phyloP scores from a whole-genome alignment of 2,888 invertebrate species.

The Antheraea yamamai region DNA sequence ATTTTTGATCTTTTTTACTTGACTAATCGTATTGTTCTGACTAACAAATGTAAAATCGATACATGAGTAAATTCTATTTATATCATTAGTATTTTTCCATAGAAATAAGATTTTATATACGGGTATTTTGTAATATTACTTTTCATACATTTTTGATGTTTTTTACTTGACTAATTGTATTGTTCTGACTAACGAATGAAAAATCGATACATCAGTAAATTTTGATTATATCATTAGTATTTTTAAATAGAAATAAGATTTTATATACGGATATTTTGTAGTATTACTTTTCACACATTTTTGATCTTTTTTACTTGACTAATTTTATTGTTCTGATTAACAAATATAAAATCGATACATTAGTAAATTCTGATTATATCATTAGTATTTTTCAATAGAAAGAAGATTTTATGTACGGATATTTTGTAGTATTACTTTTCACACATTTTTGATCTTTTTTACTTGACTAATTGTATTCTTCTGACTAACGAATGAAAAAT shows the following conservation, averaged over 20 bases:
- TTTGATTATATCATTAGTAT: neutral
- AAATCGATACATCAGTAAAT: neutral
- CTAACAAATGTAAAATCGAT: too few species aligned
- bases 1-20: too few species aligned
- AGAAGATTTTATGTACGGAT: neutral
- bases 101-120: neutral
- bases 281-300: constrained; percentile 25
- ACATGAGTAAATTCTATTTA: too few species aligned
- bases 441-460: too few species aligned
- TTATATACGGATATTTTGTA: neutral
- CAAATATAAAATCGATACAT: constrained; percentile 4
- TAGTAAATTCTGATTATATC: neutral
- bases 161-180: neutral
- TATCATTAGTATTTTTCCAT: too few species aligned
- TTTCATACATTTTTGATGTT: constrained; percentile 24
- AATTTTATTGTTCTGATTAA: neutral
- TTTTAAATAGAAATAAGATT: neutral
- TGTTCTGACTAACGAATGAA: neutral
- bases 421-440: neutral
- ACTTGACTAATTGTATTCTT: too few species aligned
- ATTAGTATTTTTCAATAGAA: neutral
- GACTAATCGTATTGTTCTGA: too few species aligned
- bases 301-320: neutral
- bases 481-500: too few species aligned
- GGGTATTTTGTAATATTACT: neutral